These are phyloP conservation scores for Phrynocephalus versicolor DNA, from an alignment of 2,113 vertebrate species.

Conservation along the genomic window DNA sequence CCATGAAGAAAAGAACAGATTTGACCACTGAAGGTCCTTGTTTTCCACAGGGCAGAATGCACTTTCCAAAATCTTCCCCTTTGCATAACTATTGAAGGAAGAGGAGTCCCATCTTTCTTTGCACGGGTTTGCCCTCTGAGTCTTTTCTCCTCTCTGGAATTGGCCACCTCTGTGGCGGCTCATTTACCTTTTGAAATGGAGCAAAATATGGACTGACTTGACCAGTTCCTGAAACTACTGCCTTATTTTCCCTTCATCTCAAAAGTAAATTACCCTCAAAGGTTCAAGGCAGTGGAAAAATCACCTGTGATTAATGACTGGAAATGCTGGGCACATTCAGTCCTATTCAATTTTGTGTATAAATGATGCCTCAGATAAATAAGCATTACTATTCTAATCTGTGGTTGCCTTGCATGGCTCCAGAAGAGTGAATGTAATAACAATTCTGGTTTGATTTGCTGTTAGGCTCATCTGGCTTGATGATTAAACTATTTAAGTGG, in stretches of 20 bases:
- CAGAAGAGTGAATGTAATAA: not conserved
- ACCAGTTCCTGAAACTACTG: not conserved
- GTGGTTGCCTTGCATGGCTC: constrained; percentile 4
- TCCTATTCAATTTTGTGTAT: not conserved
- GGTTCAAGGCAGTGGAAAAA: not conserved
- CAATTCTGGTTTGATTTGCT: constrained; percentile 29
- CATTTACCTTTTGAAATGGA: not conserved
- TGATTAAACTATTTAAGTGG: not conserved
- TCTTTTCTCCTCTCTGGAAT: not conserved
- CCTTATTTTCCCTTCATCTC: not conserved
- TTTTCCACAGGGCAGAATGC: not conserved
- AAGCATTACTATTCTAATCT: constrained; percentile 29
- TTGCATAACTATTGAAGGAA: not conserved
- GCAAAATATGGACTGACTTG: not conserved
- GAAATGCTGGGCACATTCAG: not conserved
- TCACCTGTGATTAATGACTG: constrained; percentile 21
- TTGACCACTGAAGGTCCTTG: not conserved
- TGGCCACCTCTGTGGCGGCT: not conserved
- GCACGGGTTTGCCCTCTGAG: not conserved
- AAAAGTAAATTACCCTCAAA: constrained; percentile 2
- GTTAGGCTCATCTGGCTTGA: constrained; percentile 12
- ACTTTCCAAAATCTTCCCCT: not conserved
- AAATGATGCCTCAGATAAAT: constrained; percentile 7
- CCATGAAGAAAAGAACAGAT: not conserved
- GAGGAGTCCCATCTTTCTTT: not conserved